These are phyloP conservation scores for Dastarcus helophoroides DNA, from an alignment of 2,888 invertebrate genomes.

Conservation along the genomic window DNA sequence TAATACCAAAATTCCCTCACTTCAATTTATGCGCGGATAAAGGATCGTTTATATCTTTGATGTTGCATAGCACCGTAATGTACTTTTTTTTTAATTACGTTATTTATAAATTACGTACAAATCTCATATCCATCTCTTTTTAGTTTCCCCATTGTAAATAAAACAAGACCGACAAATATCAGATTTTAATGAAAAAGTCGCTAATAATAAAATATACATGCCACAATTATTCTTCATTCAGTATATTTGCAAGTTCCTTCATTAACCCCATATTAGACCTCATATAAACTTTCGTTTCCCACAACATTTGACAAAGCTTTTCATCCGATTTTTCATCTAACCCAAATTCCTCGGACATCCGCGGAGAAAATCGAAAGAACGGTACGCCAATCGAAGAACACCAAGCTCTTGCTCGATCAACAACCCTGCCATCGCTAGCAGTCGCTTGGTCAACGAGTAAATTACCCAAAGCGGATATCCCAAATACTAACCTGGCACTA, in stretches of 20 bases:
- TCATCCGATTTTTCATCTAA: constrained; percentile 85
- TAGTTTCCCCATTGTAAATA: too few relatives aligned
- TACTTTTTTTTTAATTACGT: too few relatives aligned
- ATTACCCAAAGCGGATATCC: constrained; percentile 69
- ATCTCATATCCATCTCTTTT: too few relatives aligned
- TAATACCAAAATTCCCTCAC: constrained; percentile 11
- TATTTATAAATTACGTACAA: too few relatives aligned
- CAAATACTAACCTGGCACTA: constrained; percentile 66
- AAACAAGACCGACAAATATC: too few relatives aligned
- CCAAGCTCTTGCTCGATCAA: constrained; percentile 89
- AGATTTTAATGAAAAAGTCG: too few relatives aligned
- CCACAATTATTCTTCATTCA: too few relatives aligned
- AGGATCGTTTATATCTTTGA: not conserved
- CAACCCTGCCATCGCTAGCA: constrained; percentile 83
- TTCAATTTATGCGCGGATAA: constrained; percentile 4
- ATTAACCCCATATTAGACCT: constrained; percentile 47
- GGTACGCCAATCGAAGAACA: constrained; percentile 78
- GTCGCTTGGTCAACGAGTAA: constrained; percentile 92
- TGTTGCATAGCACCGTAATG: constrained; percentile 6
- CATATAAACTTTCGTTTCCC: constrained; percentile 80
- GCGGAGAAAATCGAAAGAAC: constrained; percentile 77
- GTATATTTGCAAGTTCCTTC: constrained; percentile 47
- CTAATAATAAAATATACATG: too few relatives aligned
- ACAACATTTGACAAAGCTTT: constrained; percentile 74
- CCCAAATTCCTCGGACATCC: constrained; percentile 68